These are phyloP conservation scores for Butastur rufipennis DNA, from an alignment of 2,113 vertebrate genomes.

Conservation along the genomic window DNA sequence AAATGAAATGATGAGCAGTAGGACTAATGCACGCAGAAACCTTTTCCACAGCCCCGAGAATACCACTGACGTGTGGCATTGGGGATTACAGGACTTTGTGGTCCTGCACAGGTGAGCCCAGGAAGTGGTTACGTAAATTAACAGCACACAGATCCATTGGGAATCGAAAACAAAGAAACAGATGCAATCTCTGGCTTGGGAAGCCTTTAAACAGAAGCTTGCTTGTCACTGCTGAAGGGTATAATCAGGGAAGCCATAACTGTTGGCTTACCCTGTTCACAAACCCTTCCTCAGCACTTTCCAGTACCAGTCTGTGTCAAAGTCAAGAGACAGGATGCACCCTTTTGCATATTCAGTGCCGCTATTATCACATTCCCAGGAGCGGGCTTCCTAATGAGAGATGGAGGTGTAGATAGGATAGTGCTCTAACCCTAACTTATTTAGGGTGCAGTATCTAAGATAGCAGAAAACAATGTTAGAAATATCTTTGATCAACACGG, in stretches of 20 bases:
- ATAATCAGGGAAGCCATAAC: background rate
- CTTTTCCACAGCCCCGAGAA: background rate
- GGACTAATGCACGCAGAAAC: accelerated
- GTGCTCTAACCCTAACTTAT: background rate
- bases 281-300: background rate
- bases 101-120: background rate
- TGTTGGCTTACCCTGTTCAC: background rate
- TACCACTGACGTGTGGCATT: accelerated
- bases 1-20: background rate
- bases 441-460: background rate
- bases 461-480: background rate
- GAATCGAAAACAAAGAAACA: background rate
- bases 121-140: background rate
- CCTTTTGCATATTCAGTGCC: background rate
- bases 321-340: background rate
- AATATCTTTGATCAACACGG: background rate
- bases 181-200: background rate
- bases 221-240: background rate
- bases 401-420: background rate
- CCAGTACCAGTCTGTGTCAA: background rate
- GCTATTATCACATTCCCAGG: background rate
- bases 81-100: background rate
- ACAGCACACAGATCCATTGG: background rate
- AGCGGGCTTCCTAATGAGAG: background rate
- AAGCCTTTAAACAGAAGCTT: background rate